Percentiles rank a stretch among this genome's conserved stretches.
phyloP scores from a whole-genome alignment of 35 echinoderm and acorn worm genomes.

The Apostichopus parvimensis region DNA sequence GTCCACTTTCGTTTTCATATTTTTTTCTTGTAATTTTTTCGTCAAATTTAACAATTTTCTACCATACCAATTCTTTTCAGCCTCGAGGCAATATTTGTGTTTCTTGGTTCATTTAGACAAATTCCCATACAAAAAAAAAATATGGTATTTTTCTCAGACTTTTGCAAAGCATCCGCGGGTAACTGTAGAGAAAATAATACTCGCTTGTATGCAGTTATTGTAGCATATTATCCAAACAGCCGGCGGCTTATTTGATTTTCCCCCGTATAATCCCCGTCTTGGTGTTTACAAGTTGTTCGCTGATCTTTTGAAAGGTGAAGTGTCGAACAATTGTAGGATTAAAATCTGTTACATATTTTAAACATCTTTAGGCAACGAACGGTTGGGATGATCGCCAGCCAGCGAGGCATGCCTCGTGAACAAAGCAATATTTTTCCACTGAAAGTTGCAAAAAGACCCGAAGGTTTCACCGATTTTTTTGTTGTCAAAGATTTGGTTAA shows the following conservation, averaged over 20 bases:
- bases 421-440: not conserved
- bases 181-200: slow-evolving; percentile 13
- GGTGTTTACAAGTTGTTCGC: slow-evolving; percentile 10
- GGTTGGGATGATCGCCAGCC: not conserved
- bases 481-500: not conserved
- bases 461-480: no score
- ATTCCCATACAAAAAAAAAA: not conserved
- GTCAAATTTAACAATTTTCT: not conserved
- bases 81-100: slow-evolving; percentile 34
- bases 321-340: slow-evolving; percentile 27
- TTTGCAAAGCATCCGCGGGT: not conserved
- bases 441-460: no score
- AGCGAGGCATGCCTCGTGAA: not conserved
- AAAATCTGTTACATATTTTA: slow-evolving; percentile 38
- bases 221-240: slow-evolving; percentile 27
- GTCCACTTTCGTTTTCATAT: not conserved
- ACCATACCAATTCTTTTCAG: no score
- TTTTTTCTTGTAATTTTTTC: slow-evolving; percentile 12
- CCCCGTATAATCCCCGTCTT: not conserved
- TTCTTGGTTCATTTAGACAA: slow-evolving; percentile 30
- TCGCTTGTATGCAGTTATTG: not conserved
- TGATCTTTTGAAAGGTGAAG: not conserved
- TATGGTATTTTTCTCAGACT: slow-evolving; percentile 43
- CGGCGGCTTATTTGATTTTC: slow-evolving; percentile 16
- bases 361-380: slow-evolving; percentile 11